Evolutionary conservation across 2,797 vertebrate genomes (phyloP), one percentile per base, ranked within the genome.

Genomic region (Phataginus tetradactyla): DNA sequence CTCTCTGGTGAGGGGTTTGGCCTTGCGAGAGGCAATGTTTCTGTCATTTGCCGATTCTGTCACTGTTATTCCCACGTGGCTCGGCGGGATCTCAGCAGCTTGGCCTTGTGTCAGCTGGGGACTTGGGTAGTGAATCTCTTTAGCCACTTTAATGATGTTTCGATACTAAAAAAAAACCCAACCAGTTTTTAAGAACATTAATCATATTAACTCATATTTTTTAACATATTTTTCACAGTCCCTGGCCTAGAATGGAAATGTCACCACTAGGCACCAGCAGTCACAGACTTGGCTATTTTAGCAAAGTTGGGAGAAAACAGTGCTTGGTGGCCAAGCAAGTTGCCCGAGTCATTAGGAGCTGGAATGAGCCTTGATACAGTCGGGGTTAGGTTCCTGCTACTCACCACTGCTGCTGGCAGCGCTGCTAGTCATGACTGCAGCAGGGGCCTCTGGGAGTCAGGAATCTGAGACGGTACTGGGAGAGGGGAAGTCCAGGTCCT

Each of bases 251-350:
- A 96, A 96, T 96, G 95, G 96, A 96, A 90, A 97, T 95, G 88
- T 93, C 74, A 96, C 95, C 98, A 86, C 97, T 92, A 27, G 97
- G 88, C 97, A 96, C 95, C 93, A 97, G 66, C 85, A 75, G 91
- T 97, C 96, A 96, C 84, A 97, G 96, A 95, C 32, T 96, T 97
- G 92, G 74, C 97, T 90, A 96, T 55, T 42, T 86, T 90, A 91
- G 85, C 27, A 96, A 92, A 94, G 96, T 68, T 94, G 93, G 94
- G 96, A 97, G 97, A 94, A 98, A 95, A 93, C 0, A 5, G 68
- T 81, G 29, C 86, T 45, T 97, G 80, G 95, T 94, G 69, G 95
- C 96, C 92, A 97, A 55, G 39, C 66, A 68, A 92, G 94, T 61
- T 96, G 69, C 96, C 96, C 53, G 57, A 95, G 77, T 75, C 95